Evolutionary conservation across 2,797 vertebrate genomes (phyloP).

Genomic region (Macropus fuliginosus): DNA sequence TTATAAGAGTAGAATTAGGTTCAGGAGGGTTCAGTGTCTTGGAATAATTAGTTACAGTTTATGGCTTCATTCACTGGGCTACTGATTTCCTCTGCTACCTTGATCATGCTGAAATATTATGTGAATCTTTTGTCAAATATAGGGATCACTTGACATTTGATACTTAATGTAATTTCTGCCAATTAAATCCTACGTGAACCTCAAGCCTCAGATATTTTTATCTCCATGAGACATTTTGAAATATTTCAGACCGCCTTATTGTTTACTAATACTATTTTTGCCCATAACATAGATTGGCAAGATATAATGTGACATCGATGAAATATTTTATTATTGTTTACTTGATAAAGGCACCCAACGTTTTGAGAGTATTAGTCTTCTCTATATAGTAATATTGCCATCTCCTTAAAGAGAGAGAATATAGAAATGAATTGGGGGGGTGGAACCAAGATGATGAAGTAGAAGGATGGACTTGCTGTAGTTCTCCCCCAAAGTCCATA

Average conservation of each 20-base stretch:
- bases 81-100: not conserved
- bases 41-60: not conserved
- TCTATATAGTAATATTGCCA: not conserved
- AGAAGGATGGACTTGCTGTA: no score
- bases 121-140: not conserved
- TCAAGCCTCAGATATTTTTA: not conserved
- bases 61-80: not conserved
- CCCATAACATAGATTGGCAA: not conserved
- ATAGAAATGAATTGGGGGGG: no score
- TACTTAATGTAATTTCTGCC: not conserved
- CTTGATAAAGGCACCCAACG: not conserved
- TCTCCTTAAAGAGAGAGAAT: slow-evolving; percentile 9
- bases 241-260: not conserved
- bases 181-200: not conserved
- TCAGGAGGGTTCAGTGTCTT: not conserved
- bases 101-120: not conserved
- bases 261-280: not conserved
- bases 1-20: not conserved
- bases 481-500: no score
- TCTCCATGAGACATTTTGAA: not conserved
- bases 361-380: not conserved
- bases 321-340: not conserved
- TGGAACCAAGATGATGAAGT: no score
- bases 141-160: not conserved
- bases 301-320: not conserved